Conservation (phyloP, 2,797 vertebrate genomes). For the Sebastolobus alascanus region DNA sequence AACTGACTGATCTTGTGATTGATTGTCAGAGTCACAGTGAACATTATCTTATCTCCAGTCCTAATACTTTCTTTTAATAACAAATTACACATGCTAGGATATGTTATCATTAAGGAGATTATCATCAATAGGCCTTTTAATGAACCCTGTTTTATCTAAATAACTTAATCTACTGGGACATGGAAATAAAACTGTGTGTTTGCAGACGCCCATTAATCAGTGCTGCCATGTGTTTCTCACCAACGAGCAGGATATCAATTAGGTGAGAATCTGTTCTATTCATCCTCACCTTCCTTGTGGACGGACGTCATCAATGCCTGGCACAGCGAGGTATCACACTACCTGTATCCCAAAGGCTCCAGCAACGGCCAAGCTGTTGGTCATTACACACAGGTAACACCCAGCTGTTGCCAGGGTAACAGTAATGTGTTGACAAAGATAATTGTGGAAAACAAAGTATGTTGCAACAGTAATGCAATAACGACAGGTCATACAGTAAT, state of each 20-base stretch:
- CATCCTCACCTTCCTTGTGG: conserved; percentile 15
- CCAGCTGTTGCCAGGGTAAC: neutral
- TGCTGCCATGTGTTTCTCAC: conserved; percentile 33
- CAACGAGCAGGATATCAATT: conserved; percentile 76
- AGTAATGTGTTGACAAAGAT: neutral
- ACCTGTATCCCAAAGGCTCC: conserved; percentile 65
- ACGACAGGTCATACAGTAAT: neutral
- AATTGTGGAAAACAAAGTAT: neutral
- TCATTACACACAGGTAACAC: conserved; percentile 85
- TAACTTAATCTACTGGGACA: conserved; percentile 16
- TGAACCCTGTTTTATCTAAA: conserved; percentile 34
- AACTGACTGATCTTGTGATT: conserved; percentile 28
- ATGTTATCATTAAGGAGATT: conserved; percentile 34
- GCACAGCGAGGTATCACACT: conserved; percentile 74
- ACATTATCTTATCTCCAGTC: conserved; percentile 45
- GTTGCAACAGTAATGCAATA: neutral
- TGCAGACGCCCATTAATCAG: conserved; percentile 34
- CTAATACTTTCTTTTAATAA: conserved; percentile 32
- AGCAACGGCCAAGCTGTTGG: conserved; percentile 24
- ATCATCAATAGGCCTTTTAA: conserved; percentile 22
- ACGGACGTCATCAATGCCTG: conserved; percentile 60
- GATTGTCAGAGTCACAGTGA: conserved; percentile 27
- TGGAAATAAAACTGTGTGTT: conserved; percentile 34
- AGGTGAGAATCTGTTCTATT: conserved; percentile 82
- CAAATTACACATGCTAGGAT: conserved; percentile 25